Base-by-base conservation (phyloP, 2,797 vertebrate species). In the Manis crassicaudata region DNA sequence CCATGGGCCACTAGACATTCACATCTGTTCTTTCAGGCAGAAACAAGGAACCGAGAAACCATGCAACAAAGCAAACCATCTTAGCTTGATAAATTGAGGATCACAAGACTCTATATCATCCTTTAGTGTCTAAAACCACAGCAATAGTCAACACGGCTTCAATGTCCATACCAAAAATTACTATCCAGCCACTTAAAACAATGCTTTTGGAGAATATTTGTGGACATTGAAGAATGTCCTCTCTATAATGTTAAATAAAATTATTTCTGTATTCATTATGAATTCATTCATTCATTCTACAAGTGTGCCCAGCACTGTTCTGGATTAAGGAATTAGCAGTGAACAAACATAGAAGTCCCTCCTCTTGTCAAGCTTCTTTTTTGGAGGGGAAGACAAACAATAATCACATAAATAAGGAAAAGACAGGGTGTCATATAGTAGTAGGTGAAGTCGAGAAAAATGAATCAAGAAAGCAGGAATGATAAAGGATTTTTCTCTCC, bases 71-170 rank as follows among this genome's bases (percentile, higher is more conserved):
- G 82, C 67, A 92, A 73, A 92, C 35, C 58, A 27, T 52, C 27
- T 1, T 43, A 21, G 21, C 68, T 82, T 81, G 62, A 88, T 86
- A 89, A 96, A 56, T 73, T 56, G 83, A 75, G 65, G 92, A 82
- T 77, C 50, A 40, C 56, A 37, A 52, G 46, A 65, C 77, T 67
- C 67, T 35, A 4, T n/a, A 27, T n/a, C 62, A 95, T 35, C 77
- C 76, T 67, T 60, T n/a, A 76, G 35, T 40, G 16, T 52, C 83
- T 62, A 56, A 76, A 84, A 29, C n/a, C 60, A 14, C 37, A 72
- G 46, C 2, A 60, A 60, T 5, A 60, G 32, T 43, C 35, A 27
- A 37, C 62, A 62, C 2, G 3, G 32, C 83, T 88, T 88, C 46
- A 17, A 9, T 35, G 29, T 72, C 52, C 76, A 58, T 21, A 40